Base-by-base conservation (phyloP, 2,113 vertebrate genomes). In the Nycticorax nycticorax region DNA sequence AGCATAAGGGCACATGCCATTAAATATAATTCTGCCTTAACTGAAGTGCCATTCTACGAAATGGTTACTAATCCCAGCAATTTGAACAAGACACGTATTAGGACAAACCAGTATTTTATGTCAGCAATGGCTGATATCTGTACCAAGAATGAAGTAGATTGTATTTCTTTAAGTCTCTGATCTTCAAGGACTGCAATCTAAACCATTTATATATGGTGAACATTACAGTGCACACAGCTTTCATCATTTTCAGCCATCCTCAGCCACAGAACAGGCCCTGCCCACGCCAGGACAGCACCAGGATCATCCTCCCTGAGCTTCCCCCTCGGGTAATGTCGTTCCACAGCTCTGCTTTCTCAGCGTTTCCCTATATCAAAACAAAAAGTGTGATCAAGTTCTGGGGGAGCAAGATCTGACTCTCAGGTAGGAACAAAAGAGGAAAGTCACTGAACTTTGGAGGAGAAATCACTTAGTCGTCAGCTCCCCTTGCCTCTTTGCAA, bases 71-170 rank as follows among this genome's bases (percentile, higher is more conserved):
- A 45, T 79, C 83, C 83, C 66, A 87, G 76, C 83, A 93, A 92
- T 94, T 93, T 91, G 89, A 76, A 55, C 73, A 89, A 78, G 80
- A 89, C 26, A 79, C 48, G 1, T 24, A 75, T 87, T 92, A 89
- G 69, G 35, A 56, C 80, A 93, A 95, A 92, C 53, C 45, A 64
- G 77, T 84, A 57, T 75, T 96, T 95, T 89, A 66, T 53, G 81
- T 82, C 81, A 91, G 77, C 45, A 68, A 9, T 24, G 32, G 94
- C 33, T 68, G 62, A 41, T 84, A 87, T 8, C 92, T 68, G 76
- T 66, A 69, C 60, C 12, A 69, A 79, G 50, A 88, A 82, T 11
- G 30, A 91, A 91, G 60, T 9, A 59, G 78, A 91, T 13, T 18
- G 33, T 57, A 62, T 74, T 83, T 89, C 56, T 95, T 73, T 48